Evolutionary conservation across 2,888 invertebrate species (phyloP).

Genomic region (Chydorus sphaericus): DNA sequence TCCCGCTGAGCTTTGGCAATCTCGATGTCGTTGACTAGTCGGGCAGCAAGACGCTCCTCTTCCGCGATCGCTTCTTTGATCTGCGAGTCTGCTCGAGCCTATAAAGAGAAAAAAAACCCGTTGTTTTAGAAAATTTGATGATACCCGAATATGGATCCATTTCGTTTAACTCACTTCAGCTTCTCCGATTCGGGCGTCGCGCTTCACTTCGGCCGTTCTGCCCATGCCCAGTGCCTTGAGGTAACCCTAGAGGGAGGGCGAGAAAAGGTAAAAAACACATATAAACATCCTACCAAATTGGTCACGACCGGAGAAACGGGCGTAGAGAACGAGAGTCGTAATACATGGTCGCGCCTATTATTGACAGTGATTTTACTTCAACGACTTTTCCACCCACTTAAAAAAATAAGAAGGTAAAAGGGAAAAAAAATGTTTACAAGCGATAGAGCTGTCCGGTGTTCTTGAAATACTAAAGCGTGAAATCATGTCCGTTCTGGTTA

Average conservation of each 20-base stretch:
- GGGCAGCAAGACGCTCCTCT: constrained; percentile 86
- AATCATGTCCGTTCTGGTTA: too few relatives aligned
- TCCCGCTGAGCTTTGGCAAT: constrained; percentile 93
- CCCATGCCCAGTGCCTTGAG: constrained; percentile 88
- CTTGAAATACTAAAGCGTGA: too few relatives aligned
- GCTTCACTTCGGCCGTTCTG: constrained; percentile 82
- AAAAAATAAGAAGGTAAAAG: background rate
- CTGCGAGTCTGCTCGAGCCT: constrained; percentile 75
- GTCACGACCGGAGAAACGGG: too few relatives aligned
- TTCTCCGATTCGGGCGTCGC: constrained; percentile 92
- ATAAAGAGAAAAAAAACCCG: too few relatives aligned
- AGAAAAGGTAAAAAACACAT: background rate
- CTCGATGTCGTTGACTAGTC: constrained; percentile 84
- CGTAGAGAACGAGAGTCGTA: too few relatives aligned
- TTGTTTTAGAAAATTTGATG: too few relatives aligned
- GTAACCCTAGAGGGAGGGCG: constrained; percentile 51
- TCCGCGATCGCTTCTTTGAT: constrained; percentile 93
- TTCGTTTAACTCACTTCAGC: too few relatives aligned
- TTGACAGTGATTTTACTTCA: background rate
- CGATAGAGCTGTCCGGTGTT: too few relatives aligned
- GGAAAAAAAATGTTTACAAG: too few relatives aligned
- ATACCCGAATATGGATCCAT: too few relatives aligned
- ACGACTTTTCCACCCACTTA: background rate
- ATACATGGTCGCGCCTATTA: background rate
- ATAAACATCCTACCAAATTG: background rate